phyloP scores from a whole-genome alignment of 2,797 vertebrate species.

The Hydrocynus forskahlii region DNA sequence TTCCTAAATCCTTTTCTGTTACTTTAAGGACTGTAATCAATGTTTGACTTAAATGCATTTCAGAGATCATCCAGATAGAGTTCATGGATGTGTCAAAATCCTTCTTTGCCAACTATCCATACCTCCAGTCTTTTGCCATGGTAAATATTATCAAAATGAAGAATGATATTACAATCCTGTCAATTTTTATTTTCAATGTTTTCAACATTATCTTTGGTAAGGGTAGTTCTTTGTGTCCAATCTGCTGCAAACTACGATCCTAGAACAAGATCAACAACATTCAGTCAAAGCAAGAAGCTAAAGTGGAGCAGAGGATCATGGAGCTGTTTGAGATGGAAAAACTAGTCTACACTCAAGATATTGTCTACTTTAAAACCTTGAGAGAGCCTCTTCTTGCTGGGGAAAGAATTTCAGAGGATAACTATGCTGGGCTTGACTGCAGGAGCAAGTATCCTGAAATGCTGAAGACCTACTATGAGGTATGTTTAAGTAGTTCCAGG shows the following conservation, averaged over 20 bases:
- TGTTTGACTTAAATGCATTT: no score
- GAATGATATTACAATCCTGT: no score
- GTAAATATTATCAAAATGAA: no score
- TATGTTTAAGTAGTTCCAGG: neutral
- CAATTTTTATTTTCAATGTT: no score
- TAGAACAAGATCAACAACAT: conserved; percentile 76
- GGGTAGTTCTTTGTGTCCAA: no score
- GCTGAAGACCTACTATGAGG: conserved; percentile 58
- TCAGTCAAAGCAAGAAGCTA: conserved; percentile 55
- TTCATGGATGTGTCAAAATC: no score
- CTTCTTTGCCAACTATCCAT: no score
- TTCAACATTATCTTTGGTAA: no score
- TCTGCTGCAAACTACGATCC: neutral
- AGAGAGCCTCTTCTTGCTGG: conserved; percentile 49
- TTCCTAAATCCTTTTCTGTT: no score
- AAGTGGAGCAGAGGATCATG: conserved; percentile 64
- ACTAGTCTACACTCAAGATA: conserved; percentile 78
- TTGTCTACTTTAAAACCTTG: conserved; percentile 56
- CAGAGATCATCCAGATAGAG: no score
- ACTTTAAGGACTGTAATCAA: no score
- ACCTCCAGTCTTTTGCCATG: no score
- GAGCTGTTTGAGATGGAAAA: conserved; percentile 80
- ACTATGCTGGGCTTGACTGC: conserved; percentile 37
- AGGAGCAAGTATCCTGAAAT: conserved; percentile 51
- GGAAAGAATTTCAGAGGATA: conserved; percentile 2